Conservation (phyloP, 2,888 invertebrate species). For the Sisyra terminalis region DNA sequence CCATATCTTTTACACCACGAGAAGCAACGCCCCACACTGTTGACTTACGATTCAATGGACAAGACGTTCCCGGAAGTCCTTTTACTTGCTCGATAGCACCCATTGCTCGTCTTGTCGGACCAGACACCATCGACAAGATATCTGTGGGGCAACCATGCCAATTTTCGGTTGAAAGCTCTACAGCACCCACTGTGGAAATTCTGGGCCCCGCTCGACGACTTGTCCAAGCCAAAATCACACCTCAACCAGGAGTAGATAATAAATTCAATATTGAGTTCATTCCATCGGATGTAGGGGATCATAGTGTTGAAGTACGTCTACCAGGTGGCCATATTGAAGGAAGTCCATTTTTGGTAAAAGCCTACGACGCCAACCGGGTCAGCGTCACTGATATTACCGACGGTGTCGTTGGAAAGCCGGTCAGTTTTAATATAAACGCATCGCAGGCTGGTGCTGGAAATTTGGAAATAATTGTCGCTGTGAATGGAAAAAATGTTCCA, state of each 20-base stretch:
- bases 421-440: slow-evolving; percentile 83
- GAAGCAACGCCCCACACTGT: slow-evolving; percentile 84
- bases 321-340: slow-evolving; percentile 76
- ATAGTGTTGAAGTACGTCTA: slow-evolving; percentile 65
- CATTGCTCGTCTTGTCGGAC: slow-evolving; percentile 59
- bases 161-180: slow-evolving; percentile 76
- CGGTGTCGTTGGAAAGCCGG: slow-evolving; percentile 80
- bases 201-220: slow-evolving; percentile 55
- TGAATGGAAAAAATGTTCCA: slow-evolving; percentile 90
- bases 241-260: slow-evolving; percentile 27
- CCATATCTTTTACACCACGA: slow-evolving; percentile 91
- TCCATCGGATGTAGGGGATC: slow-evolving; percentile 83
- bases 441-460: slow-evolving; percentile 82
- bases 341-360: slow-evolving; percentile 89
- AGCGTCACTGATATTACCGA: slow-evolving; percentile 85
- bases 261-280: slow-evolving; percentile 43
- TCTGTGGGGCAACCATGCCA: slow-evolving; percentile 71
- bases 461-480: slow-evolving; percentile 93
- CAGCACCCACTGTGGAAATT: slow-evolving; percentile 66
- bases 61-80: slow-evolving; percentile 85
- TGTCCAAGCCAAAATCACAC: slow-evolving; percentile 43
- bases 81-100: slow-evolving; percentile 67
- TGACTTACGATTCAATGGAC: slow-evolving; percentile 89
- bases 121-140: slow-evolving; percentile 77
- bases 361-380: slow-evolving; percentile 91